These are phyloP conservation scores for Montipora sp. DNA, from an alignment of 64 coral and sea anemone genomes.

Conservation along the genomic window DNA sequence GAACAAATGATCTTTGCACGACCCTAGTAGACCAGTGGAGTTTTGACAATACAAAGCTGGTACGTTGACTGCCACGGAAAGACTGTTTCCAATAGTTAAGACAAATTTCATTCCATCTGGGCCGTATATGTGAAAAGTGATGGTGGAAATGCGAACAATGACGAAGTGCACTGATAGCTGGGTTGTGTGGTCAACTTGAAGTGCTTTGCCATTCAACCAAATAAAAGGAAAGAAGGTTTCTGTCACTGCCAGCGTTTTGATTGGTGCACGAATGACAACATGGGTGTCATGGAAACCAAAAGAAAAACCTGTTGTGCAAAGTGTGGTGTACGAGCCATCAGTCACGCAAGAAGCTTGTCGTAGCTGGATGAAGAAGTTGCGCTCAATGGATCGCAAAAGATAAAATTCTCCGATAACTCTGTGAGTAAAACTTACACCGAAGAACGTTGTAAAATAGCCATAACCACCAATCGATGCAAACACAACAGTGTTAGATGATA, in stretches of 20 bases:
- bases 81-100: constrained; percentile 72
- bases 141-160: constrained; percentile 79
- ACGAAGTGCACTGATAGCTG: constrained; percentile 63
- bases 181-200: constrained; percentile 86
- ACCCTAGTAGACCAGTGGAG: constrained; percentile 82
- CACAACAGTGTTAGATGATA: constrained; percentile 16
- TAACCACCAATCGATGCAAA: constrained; percentile 62
- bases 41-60: constrained; percentile 69
- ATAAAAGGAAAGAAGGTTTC: constrained; percentile 64
- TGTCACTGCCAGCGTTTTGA: constrained; percentile 49
- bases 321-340: constrained; percentile 15
- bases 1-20: constrained; percentile 51
- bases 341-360: constrained; percentile 75
- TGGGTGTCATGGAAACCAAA: constrained; percentile 64
- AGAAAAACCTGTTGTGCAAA: constrained; percentile 88
- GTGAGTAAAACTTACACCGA: constrained; percentile 75
- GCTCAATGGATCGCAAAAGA: constrained; percentile 47
- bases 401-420: constrained; percentile 84
- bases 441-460: constrained; percentile 88
- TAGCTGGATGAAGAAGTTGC: constrained; percentile 84
- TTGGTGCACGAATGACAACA: constrained; percentile 76
- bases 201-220: constrained; percentile 73
- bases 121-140: constrained; percentile 71
- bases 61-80: constrained; percentile 62
- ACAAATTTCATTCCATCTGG: constrained; percentile 68